A percentile compares a stretch with the other conserved stretches of the same genome.
phyloP scores from a whole-genome alignment of 2,113 vertebrate species.

The Melozone crissalis region DNA sequence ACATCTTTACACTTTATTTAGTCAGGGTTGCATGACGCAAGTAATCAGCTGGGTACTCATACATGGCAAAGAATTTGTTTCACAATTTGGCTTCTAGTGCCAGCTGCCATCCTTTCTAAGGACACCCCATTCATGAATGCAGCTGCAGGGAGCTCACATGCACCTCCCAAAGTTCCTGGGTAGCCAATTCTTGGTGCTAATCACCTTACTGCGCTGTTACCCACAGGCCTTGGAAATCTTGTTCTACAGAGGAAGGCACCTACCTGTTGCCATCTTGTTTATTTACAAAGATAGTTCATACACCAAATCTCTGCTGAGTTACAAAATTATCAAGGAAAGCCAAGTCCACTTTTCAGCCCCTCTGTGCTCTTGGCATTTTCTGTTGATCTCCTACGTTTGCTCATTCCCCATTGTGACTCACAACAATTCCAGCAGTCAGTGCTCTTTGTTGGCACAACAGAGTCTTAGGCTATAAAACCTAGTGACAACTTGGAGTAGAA shows the following conservation, averaged over 20 bases:
- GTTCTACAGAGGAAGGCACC: too few species aligned
- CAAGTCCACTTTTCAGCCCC: neutral
- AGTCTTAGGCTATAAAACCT: neutral
- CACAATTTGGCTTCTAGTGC: neutral
- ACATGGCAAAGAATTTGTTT: neutral
- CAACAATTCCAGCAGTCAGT: neutral
- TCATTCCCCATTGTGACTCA: neutral
- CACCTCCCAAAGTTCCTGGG: neutral
- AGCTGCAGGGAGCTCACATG: neutral
- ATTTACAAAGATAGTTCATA: neutral
- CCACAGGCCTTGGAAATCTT: fast-evolving
- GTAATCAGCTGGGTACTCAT: neutral
- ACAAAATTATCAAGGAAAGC: neutral
- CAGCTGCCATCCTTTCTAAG: neutral
- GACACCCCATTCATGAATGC: neutral
- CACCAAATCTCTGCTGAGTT: neutral
- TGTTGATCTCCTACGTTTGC: neutral
- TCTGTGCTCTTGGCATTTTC: neutral
- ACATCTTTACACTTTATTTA: neutral
- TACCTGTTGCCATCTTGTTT: neutral
- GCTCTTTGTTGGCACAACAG: neutral
- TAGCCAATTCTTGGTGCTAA: neutral
- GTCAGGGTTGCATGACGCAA: neutral
- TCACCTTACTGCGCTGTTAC: neutral
- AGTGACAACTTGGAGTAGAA: fast-evolving